Percentiles rank a stretch among this genome's conserved stretches.
These are phyloP conservation scores for Podarcis raffonei DNA, from an alignment of 2,113 vertebrate genomes.

Conservation along the genomic window DNA sequence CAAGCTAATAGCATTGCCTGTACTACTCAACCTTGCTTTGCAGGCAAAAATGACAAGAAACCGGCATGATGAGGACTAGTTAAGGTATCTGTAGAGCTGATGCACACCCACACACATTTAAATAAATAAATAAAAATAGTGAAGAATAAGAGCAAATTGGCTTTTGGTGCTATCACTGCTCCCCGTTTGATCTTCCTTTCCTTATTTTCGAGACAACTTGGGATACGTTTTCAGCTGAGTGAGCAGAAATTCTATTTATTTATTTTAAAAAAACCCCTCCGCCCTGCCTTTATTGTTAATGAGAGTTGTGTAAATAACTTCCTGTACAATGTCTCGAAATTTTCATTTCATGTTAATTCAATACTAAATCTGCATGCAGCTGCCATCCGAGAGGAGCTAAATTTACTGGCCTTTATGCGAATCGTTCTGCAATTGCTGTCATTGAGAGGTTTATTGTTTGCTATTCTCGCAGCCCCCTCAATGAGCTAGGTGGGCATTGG, in stretches of 20 bases:
- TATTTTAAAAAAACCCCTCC: background rate
- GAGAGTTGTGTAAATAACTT: conserved; percentile 71
- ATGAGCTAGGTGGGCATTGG: background rate
- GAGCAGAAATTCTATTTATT: conserved; percentile 41
- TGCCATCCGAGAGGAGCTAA: conserved; percentile 48
- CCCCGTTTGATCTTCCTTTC: conserved; percentile 28
- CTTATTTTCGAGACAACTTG: conserved; percentile 40
- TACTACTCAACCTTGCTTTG: background rate
- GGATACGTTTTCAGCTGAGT: conserved; percentile 50
- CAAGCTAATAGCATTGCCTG: background rate
- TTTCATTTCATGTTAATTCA: conserved; percentile 55
- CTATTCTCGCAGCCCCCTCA: background rate
- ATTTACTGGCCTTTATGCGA: conserved; percentile 57
- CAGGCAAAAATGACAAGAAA: conserved; percentile 31
- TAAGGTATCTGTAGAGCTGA: background rate
- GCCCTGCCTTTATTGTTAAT: conserved; percentile 58
- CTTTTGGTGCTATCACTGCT: conserved; percentile 26
- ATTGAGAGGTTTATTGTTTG: conserved; percentile 20
- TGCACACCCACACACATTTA: background rate
- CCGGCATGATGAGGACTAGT: background rate
- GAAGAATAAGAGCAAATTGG: conserved; percentile 8
- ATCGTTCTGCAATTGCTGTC: conserved; percentile 44
- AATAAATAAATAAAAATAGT: background rate
- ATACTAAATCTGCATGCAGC: conserved; percentile 48
- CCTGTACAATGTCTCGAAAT: conserved; percentile 58